phyloP scores from a whole-genome alignment of 2,113 vertebrate genomes.

The Phrynocephalus versicolor region DNA sequence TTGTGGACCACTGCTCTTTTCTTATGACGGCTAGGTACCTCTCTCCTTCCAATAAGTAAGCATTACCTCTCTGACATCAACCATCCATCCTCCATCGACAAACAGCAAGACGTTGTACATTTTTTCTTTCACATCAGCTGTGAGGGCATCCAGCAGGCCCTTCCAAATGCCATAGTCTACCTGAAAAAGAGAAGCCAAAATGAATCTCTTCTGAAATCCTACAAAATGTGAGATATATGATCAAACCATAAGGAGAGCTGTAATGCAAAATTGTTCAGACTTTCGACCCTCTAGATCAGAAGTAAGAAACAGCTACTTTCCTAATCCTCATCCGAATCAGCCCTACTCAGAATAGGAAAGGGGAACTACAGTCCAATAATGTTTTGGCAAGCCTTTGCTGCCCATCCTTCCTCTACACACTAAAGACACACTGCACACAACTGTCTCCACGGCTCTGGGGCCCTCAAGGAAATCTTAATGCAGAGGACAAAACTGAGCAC shows the following conservation, averaged over 20 bases:
- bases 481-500: background rate
- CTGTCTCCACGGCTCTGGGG: too few species aligned
- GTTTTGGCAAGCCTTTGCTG: too few species aligned
- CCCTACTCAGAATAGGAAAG: too few species aligned
- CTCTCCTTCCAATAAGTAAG: accelerated
- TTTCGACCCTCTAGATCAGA: too few species aligned
- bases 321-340: too few species aligned
- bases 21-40: background rate
- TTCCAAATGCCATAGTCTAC: constrained; percentile 87
- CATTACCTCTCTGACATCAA: constrained; percentile 90
- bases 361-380: too few species aligned
- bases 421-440: too few species aligned
- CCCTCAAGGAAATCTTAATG: too few species aligned
- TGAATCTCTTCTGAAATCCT: background rate
- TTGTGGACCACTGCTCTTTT: background rate
- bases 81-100: constrained; percentile 98
- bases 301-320: too few species aligned
- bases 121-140: constrained; percentile 93
- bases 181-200: constrained; percentile 74
- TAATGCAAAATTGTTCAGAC: background rate
- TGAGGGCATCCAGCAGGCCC: constrained; percentile 85
- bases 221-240: background rate
- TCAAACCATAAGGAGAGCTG: background rate
- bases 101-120: constrained; percentile 98
- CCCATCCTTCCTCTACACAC: too few species aligned